Evolutionary conservation across 2,797 vertebrate genomes (phyloP), one percentile per base, ranked within the genome.

Genomic region (Cynodonichthys magdalenae): DNA sequence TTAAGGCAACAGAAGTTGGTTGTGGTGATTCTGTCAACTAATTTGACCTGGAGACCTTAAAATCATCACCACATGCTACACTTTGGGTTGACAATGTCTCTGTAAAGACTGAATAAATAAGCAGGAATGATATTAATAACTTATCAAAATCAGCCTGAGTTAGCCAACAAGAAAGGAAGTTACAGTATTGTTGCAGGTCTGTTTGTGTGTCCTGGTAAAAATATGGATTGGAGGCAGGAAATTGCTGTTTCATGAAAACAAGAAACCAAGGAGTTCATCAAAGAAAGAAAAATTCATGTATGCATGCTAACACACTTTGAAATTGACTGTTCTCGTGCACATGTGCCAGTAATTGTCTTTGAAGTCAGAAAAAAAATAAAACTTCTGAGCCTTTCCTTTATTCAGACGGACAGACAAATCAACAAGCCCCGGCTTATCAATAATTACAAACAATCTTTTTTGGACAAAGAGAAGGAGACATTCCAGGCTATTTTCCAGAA

Each of bases 331-430:
- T 66, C 75, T 47, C 50, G 20, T 53, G 47, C n/a, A 57, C 52
- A 12, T 55, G 19, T 61, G 67, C 59, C 49, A 75, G 71, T 57
- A 64, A 70, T 46, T 56, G 62, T 71, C 76, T 87, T 87, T 88
- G 87, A 87, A 82, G 82, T 83, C 63, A 74, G 64, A 72, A 58
- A 60, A 83, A 87, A 39, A 66, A 67, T 66, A 63, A n/a, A 65
- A 77, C 59, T 71, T 63, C 71, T 46, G 36, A 36, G 44, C 53
- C 53, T 57, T 74, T 85, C 69, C 74, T 76, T 86, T 79, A 82
- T 84, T 80, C 61, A 87, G 71, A 57, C 76, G 69, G 75, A 80
- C 66, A 55, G 57, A 67, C 57, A 64, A 53, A 68, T 53, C 56
- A 56, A 63, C 58, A 4, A 53, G 61, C 55, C 80, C 63, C 67